phyloP scores from a whole-genome alignment of 2,888 invertebrate species.

The Frankliniella fusca region DNA sequence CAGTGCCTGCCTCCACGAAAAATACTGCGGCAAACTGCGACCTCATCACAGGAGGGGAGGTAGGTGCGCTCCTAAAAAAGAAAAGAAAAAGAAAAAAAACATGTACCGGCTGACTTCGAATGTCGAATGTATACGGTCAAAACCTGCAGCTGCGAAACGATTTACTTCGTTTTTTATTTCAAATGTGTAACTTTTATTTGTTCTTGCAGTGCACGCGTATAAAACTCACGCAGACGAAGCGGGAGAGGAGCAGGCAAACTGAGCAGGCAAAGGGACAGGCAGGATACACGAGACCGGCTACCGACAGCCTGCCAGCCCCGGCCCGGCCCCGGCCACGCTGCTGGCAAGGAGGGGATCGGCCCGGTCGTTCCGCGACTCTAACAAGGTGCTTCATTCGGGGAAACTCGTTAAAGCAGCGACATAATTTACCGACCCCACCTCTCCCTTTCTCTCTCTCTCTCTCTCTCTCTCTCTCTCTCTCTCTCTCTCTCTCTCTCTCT shows the following conservation, averaged over 20 bases:
- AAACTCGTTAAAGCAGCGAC: conserved; percentile 15
- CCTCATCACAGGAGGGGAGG: no score
- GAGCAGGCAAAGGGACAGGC: neutral
- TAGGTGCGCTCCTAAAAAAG: no score
- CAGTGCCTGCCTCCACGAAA: no score
- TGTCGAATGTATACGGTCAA: no score
- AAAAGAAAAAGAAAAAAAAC: no score
- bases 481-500: neutral
- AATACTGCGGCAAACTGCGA: no score
- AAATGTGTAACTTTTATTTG: neutral
- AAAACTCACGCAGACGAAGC: no score
- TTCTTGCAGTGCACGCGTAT: neutral
- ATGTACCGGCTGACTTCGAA: no score
- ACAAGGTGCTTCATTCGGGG: conserved; percentile 24
- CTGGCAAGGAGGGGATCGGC: neutral
- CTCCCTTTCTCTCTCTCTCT: neutral
- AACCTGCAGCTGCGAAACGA: no score
- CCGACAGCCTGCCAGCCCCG: no score
- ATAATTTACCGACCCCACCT: conserved; percentile 13
- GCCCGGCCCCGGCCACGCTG: no score
- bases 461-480: neutral
- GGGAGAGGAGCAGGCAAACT: neutral
- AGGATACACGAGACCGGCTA: neutral
- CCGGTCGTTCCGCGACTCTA: neutral
- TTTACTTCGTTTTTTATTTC: no score